Evolutionary conservation across 2,113 vertebrate species (phyloP), one percentile per base, ranked within the genome.

Genomic region (Corvus hawaiiensis): DNA sequence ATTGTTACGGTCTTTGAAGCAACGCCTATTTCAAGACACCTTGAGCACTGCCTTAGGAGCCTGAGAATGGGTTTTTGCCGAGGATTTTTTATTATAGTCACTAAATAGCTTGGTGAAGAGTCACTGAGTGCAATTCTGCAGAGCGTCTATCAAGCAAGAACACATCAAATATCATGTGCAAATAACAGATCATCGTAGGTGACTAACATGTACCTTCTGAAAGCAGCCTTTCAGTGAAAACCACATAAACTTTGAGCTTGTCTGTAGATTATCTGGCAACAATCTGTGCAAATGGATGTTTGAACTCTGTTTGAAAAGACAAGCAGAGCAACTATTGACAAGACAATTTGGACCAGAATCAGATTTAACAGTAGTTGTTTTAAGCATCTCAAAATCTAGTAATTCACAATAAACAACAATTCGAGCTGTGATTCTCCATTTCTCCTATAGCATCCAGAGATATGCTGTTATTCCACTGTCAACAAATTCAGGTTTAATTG

Each of bases 391-490:
- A 4, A 32, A 62, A 77, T 59, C 19, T 44, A n/a, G 4, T 23
- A 17, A 56, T 35, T 82, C n/a, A 26, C 39, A 61, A 11, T 24
- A 7, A 39, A 7, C 11, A 58, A 27, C 18, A 41, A 5, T 23
- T 23, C 1, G 12, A 87, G 67, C 55, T 80, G n/a, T 85, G 41
- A 39, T 69, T 87, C 16, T 87, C 32, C 10, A 1, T 81, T 69
- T 18, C 55, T 52, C 46, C 43, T 14, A 43, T 81, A 99, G 99
- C 96, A 99, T 99, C 97, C 99, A 99, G 98, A 98, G 99, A 56
- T 99, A 99, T 0, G 99, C 99, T 1, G 99, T 99, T 59, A 99
- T 99, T 80, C 99, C 99, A 5, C 96, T 99, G 66, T 99, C 99
- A 39, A 99, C 99, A 72, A 99, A 99, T 97, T 99, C 99, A 0